Percentiles rank a stretch among this genome's conserved stretches.
Evolutionary conservation across 2,888 invertebrate genomes (phyloP).

Genomic region (Leptinotarsa haldemani): DNA sequence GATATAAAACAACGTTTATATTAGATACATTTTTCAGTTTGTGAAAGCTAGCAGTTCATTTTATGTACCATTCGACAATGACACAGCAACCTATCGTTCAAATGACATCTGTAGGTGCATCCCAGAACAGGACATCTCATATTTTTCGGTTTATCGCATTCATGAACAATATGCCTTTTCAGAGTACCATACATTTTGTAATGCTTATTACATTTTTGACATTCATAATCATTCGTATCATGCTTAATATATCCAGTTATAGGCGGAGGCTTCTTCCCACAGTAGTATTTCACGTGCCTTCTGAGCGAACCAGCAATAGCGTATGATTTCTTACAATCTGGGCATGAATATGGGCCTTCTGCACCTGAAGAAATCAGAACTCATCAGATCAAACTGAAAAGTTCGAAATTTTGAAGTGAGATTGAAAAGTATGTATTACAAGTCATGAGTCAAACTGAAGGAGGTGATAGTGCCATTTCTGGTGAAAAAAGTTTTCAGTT

Average conservation of each 20-base stretch:
- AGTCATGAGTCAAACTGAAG: no score
- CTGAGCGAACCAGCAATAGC: conserved; percentile 48
- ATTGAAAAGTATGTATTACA: neutral
- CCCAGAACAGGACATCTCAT: conserved; percentile 54
- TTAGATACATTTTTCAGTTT: neutral
- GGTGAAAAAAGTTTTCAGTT: no score
- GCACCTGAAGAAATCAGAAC: neutral
- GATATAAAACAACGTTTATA: no score
- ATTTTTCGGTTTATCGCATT: conserved; percentile 55
- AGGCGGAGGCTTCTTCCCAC: conserved; percentile 53
- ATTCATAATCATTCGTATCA: conserved; percentile 43
- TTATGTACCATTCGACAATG: conserved; percentile 57
- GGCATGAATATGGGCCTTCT: conserved; percentile 40
- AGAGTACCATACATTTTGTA: conserved; percentile 55
- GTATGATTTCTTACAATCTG: conserved; percentile 47
- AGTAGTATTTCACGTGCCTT: conserved; percentile 52
- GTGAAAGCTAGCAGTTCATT: conserved; percentile 21
- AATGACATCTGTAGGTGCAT: conserved; percentile 56
- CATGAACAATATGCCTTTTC: conserved; percentile 56
- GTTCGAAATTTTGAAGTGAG: neutral
- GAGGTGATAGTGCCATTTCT: no score
- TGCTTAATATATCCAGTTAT: conserved; percentile 52
- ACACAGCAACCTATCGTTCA: conserved; percentile 55
- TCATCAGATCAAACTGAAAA: neutral
- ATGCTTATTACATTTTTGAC: conserved; percentile 42